These are phyloP conservation scores for Phenganax subtilis DNA, from an alignment of 92 coral and sea anemone genomes.

Conservation along the genomic window DNA sequence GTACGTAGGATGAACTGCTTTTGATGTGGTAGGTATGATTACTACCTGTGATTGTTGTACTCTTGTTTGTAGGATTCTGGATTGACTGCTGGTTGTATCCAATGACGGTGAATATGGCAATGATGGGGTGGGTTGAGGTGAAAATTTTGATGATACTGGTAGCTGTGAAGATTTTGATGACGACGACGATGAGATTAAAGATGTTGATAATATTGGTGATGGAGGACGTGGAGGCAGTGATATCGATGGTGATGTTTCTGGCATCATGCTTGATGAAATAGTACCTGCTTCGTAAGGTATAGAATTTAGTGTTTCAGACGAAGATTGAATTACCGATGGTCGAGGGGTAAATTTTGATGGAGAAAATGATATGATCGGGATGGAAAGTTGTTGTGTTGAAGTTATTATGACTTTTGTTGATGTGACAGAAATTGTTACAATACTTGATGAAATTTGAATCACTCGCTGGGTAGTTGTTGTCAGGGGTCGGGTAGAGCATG, in stretches of 20 bases:
- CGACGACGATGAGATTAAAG: background rate
- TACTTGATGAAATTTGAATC: background rate
- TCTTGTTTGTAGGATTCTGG: background rate
- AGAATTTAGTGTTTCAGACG: background rate
- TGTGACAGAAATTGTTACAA: background rate
- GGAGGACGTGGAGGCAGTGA: background rate
- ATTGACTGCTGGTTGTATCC: background rate
- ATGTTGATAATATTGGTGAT: background rate
- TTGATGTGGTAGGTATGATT: background rate
- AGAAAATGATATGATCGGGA: background rate
- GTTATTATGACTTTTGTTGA: background rate
- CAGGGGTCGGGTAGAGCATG: background rate
- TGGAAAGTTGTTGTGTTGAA: background rate
- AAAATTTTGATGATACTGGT: background rate
- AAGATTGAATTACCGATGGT: background rate
- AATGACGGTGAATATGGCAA: background rate
- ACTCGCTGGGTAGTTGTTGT: background rate
- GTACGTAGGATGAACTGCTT: background rate
- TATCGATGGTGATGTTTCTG: background rate
- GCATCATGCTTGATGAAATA: no score
- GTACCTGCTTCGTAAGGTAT: background rate
- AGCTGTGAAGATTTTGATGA: background rate
- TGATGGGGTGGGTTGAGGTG: background rate
- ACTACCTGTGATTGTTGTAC: no score
- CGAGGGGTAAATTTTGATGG: background rate